Evolutionary conservation across 2,113 vertebrate species (phyloP).

Genomic region (Dipodomys ordii): DNA sequence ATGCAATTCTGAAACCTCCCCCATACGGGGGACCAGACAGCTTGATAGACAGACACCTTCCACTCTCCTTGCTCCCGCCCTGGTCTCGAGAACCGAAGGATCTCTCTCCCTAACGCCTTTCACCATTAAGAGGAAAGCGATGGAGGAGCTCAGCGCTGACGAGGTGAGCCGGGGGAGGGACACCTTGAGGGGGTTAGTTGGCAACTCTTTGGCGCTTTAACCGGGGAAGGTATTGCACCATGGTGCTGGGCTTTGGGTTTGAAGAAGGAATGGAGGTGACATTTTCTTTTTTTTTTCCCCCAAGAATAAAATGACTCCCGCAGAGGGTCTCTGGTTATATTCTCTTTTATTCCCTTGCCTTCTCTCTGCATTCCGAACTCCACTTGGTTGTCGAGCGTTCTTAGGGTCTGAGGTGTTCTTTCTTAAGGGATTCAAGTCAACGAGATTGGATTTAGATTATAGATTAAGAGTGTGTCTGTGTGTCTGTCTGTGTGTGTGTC

Average conservation of each 20-base stretch:
- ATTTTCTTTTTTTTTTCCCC: conserved; percentile 3
- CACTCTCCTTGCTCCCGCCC: conserved; percentile 65
- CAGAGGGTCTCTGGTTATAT: conserved; percentile 16
- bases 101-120: conserved; percentile 78
- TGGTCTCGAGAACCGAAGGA: conserved; percentile 72
- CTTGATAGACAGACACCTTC: conserved; percentile 79
- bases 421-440: neutral
- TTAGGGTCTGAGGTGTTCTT: conserved; percentile 47
- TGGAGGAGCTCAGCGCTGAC: conserved; percentile 99
- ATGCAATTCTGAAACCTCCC: conserved; percentile 88
- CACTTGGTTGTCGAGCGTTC: conserved; percentile 41
- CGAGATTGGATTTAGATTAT: conserved; percentile 26
- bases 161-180: conserved; percentile 91
- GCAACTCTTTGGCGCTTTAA: conserved; percentile 70
- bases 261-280: conserved; percentile 52
- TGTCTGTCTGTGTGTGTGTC: neutral
- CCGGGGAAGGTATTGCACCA: conserved; percentile 50
- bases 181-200: conserved; percentile 61
- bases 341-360: conserved; percentile 1
- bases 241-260: conserved; percentile 46
- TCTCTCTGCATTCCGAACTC: conserved; percentile 44
- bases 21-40: conserved; percentile 79
- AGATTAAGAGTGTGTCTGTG: neutral
- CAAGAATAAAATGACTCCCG: conserved; percentile 37
- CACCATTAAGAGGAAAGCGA: conserved; percentile 93